Evolutionary conservation across 2,888 invertebrate species (phyloP).

Genomic region (Geotrupes spiniger): DNA sequence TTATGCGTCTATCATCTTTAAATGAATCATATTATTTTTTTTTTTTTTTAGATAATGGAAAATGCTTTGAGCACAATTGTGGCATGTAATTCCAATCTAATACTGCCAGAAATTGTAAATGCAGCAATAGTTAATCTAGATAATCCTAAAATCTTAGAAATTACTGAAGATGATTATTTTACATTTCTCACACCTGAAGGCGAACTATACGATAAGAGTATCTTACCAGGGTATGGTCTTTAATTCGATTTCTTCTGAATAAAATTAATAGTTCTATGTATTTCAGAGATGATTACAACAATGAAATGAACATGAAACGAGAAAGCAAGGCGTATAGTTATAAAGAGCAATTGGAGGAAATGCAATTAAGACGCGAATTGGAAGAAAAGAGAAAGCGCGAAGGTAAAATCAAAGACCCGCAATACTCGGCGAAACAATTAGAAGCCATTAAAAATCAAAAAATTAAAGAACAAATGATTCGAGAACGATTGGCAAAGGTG

Average conservation of each 20-base stretch:
- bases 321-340: conserved; percentile 97
- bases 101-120: conserved; percentile 64
- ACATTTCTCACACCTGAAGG: conserved; percentile 84
- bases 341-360: conserved; percentile 93
- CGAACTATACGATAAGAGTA: conserved; percentile 86
- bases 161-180: conserved; percentile 77
- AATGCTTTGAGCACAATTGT: conserved; percentile 73
- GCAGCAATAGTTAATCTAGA: conserved; percentile 61
- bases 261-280: conserved; percentile 6
- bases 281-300: conserved; percentile 52
- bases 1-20: too few relatives aligned
- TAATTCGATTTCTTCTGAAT: background rate
- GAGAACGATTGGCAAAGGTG: conserved; percentile 65
- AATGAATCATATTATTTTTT: too few relatives aligned
- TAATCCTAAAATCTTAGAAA: conserved; percentile 63
- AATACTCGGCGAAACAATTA: conserved; percentile 84
- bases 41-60: conserved; percentile 55
- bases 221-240: conserved; percentile 58
- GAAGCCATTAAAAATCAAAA: conserved; percentile 85
- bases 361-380: conserved; percentile 86
- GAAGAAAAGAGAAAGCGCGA: conserved; percentile 83
- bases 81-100: conserved; percentile 60
- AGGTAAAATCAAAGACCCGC: conserved; percentile 72
- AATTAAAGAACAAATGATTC: conserved; percentile 78
- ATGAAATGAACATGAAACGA: conserved; percentile 78